phyloP scores from a whole-genome alignment of 2,113 vertebrate genomes.

The Proteles cristata region DNA sequence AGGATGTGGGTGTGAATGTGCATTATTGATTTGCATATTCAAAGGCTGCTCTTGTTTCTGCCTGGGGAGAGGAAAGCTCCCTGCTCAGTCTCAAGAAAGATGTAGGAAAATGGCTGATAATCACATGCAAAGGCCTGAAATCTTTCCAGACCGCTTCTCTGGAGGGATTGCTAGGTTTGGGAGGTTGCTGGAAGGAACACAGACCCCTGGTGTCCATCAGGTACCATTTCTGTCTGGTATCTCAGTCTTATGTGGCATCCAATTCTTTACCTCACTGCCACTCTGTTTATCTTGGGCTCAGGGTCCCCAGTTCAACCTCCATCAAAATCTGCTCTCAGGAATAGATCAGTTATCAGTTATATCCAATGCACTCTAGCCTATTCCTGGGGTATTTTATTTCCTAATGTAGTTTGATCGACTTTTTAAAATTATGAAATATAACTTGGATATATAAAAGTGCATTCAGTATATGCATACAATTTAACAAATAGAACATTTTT shows the following conservation, averaged over 20 bases:
- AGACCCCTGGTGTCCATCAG: neutral
- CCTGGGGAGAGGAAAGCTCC: neutral
- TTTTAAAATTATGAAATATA: neutral
- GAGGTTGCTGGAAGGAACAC: neutral
- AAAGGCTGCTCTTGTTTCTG: neutral
- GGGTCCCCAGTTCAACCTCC: neutral
- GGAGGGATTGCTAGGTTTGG: neutral
- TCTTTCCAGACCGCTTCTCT: neutral
- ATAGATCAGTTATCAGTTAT: neutral
- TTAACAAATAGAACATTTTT: neutral
- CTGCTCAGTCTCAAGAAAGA: neutral
- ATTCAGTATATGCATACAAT: neutral
- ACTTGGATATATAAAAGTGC: neutral
- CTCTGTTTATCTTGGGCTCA: neutral
- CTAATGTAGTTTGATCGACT: neutral
- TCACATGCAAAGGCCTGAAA: neutral
- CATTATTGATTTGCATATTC: neutral
- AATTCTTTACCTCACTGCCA: neutral
- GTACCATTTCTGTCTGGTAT: neutral
- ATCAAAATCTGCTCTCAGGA: neutral
- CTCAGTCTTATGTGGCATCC: rapidly evolving
- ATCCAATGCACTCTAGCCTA: neutral
- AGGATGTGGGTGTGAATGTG: neutral
- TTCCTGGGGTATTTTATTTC: neutral
- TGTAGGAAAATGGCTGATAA: neutral